Percentiles rank a stretch among this genome's conserved stretches.
These are phyloP conservation scores for Steinernema carpocapsae DNA, from an alignment of 2,888 invertebrate genomes.

Conservation along the genomic window DNA sequence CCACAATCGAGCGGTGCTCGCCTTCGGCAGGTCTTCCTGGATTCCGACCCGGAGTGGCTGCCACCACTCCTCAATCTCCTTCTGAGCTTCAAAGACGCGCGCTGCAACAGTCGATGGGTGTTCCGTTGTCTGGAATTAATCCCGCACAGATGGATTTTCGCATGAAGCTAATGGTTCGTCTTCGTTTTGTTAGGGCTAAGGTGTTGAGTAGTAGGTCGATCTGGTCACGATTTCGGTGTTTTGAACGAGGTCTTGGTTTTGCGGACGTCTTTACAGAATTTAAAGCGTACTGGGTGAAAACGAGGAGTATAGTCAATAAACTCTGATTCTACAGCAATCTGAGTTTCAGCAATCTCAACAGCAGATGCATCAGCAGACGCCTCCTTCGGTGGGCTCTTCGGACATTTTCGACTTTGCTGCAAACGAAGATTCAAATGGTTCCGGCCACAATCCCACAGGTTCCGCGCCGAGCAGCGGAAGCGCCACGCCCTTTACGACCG, in stretches of 20 bases:
- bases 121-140: background rate
- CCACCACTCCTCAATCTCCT: conserved; percentile 9
- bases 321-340: no score
- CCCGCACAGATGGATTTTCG: conserved; percentile 20
- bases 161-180: conserved; percentile 24
- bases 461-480: conserved; percentile 21
- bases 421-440: conserved; percentile 10
- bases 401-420: conserved; percentile 23
- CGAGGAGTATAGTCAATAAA: no score
- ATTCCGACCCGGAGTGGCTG: background rate
- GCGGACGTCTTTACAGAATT: no score
- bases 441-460: background rate
- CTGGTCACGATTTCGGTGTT: no score
- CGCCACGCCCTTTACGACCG: conserved; percentile 8
- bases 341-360: background rate
- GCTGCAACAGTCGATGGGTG: conserved; percentile 10
- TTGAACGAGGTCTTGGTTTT: no score
- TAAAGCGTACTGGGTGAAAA: no score
- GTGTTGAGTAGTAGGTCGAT: no score
- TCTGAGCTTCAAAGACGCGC: conserved; percentile 10
- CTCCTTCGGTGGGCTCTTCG: conserved; percentile 5
- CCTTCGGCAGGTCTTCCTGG: background rate
- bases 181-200: background rate
- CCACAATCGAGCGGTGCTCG: conserved; percentile 9
- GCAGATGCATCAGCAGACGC: conserved; percentile 25